These are phyloP conservation scores for Thaumatotibia leucotreta DNA, from an alignment of 1,140 invertebrate species.

Conservation along the genomic window DNA sequence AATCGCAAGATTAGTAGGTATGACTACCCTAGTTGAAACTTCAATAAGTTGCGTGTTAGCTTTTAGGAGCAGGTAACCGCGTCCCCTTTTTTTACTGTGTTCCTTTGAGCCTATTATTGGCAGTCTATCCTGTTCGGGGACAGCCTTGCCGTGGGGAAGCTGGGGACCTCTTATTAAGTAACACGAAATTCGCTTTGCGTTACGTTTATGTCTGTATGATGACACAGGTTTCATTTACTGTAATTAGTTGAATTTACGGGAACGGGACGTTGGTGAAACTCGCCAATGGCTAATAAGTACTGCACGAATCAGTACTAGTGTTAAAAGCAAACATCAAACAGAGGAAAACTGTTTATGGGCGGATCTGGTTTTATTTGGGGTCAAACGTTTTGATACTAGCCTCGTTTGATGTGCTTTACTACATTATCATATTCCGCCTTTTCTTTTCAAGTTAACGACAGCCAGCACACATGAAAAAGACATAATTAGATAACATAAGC, in stretches of 20 bases:
- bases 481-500: not conserved
- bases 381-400: slow-evolving; percentile 47
- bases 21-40: not conserved
- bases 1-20: not conserved
- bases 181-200: not conserved
- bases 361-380: slow-evolving; percentile 50
- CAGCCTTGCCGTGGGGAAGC: not conserved
- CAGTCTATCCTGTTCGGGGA: slow-evolving; percentile 22
- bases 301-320: slow-evolving; percentile 18
- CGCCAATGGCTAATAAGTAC: slow-evolving; percentile 23
- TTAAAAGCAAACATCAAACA: slow-evolving; percentile 38
- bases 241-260: not conserved
- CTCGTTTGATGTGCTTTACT: slow-evolving; percentile 63
- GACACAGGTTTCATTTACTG: slow-evolving; percentile 11
- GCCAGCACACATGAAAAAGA: not conserved
- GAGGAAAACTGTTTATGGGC: slow-evolving; percentile 37
- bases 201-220: not conserved
- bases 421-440: slow-evolving; percentile 27
- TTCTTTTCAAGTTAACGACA: slow-evolving; percentile 14
- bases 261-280: slow-evolving; percentile 17
- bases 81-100: slow-evolving; percentile 52
- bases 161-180: not conserved
- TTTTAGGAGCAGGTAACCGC: slow-evolving; percentile 52
- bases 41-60: slow-evolving; percentile 1
- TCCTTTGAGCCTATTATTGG: slow-evolving; percentile 33